A percentile compares a stretch with the other conserved stretches of the same genome.
Evolutionary conservation across 64 coral and sea anemone species (phyloP).

Genomic region (Astreopora myriophthalma): DNA sequence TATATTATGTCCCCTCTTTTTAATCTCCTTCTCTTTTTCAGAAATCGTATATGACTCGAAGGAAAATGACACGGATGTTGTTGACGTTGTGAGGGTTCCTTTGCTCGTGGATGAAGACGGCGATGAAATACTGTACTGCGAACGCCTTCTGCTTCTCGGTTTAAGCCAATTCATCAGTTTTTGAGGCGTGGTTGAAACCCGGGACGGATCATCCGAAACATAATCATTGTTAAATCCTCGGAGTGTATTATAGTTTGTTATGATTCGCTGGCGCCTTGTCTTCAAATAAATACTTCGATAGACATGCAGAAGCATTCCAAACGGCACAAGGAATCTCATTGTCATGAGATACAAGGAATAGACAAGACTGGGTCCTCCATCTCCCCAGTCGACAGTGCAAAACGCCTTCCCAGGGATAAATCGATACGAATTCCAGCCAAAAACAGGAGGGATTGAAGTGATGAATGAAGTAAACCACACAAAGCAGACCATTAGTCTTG

Average conservation of each 20-base stretch:
- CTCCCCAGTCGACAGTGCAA: slow-evolving; percentile 81
- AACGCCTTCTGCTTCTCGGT: not conserved
- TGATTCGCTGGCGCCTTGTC: slow-evolving; percentile 65
- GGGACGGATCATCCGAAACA: not conserved
- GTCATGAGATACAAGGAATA: slow-evolving; percentile 68
- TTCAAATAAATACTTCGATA: slow-evolving; percentile 81
- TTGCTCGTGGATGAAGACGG: not conserved
- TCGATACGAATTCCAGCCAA: slow-evolving; percentile 89
- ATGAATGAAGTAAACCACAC: slow-evolving; percentile 79
- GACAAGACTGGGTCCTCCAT: slow-evolving; percentile 58
- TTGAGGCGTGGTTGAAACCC: not conserved
- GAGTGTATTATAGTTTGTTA: slow-evolving; percentile 44
- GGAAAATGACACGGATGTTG: not conserved
- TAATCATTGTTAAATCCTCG: slow-evolving; percentile 1
- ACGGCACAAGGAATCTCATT: slow-evolving; percentile 61
- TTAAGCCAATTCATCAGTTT: not conserved
- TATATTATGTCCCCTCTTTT: not conserved
- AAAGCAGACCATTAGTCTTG: slow-evolving; percentile 68
- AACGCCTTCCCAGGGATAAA: slow-evolving; percentile 80
- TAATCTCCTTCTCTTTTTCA: not conserved
- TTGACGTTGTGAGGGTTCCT: not conserved
- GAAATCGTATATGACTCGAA: not conserved
- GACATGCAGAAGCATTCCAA: slow-evolving; percentile 65
- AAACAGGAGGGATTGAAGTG: slow-evolving; percentile 56
- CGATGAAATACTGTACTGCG: slow-evolving; percentile 3